phyloP scores from a whole-genome alignment of 2,113 vertebrate genomes.

The Motacilla tschutschensis region DNA sequence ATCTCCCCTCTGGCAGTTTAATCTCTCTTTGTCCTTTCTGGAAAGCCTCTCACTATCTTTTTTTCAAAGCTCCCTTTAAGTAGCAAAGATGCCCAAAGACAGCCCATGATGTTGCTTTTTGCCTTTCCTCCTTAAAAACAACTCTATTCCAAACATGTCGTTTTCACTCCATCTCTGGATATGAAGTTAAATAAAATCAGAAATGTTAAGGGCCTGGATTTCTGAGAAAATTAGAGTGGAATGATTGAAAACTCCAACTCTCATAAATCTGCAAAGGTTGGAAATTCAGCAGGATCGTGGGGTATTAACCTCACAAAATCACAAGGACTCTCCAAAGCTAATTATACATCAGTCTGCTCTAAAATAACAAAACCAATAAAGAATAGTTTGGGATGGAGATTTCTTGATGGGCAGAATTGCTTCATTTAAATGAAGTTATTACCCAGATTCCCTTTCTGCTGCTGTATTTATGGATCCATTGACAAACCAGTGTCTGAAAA shows the following conservation, averaged over 20 bases:
- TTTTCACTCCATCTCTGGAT: not conserved
- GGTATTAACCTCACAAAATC: conserved; percentile 27
- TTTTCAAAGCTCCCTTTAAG: not conserved
- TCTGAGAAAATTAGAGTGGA: not conserved
- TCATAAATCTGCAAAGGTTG: not conserved
- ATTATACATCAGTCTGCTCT: not conserved
- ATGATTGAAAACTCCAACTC: conserved; percentile 14
- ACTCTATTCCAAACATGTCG: not conserved
- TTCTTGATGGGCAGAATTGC: conserved; percentile 12
- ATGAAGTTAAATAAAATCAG: conserved; percentile 6
- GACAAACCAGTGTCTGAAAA: not conserved
- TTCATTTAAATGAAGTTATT: conserved; percentile 6
- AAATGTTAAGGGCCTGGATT: not conserved
- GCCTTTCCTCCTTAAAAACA: not conserved
- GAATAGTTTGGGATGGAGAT: not conserved
- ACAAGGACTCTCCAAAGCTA: conserved; percentile 11
- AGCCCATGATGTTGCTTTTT: not conserved
- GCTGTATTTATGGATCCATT: not conserved
- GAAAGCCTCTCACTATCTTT: not conserved
- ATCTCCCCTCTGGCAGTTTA: not conserved
- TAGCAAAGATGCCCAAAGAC: not conserved
- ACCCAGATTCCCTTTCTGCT: not conserved
- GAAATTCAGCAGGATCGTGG: not conserved
- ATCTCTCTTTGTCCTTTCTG: not conserved
- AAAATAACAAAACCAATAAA: conserved; percentile 28